Evolutionary conservation across 2,113 vertebrate species (phyloP), one percentile per base, ranked within the genome.

Genomic region (Chlorodrepanis virens): DNA sequence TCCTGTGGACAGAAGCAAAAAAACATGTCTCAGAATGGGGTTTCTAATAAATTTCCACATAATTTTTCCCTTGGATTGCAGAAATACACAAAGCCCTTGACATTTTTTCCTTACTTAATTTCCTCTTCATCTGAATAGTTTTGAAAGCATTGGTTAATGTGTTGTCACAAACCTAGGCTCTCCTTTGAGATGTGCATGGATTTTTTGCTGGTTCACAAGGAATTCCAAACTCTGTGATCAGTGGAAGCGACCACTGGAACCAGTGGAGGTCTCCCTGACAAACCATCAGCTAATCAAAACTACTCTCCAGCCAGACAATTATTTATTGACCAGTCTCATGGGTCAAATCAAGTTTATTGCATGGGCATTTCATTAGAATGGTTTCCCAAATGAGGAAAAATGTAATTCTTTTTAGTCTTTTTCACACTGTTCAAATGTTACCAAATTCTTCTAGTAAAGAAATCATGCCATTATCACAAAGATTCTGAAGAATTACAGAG

Each of bases 211-310:
- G 10, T 33, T 70, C 14, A 29, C 35, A 45, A 6, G 25, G 18
- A 79, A 57, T 61, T 91, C n/a, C 37, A 53, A 5, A 49, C 28
- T 60, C 42, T 53, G 16, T 14, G 8, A 35, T 72, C 22, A 33
- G 7, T 81, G 54, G 50, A 82, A 90, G 42, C 0, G 6, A 13
- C 25, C 24, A 16, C 29, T 54, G 39, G 16, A 90, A 68, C 6
- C 14, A 70, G 22, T 12, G 29, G 15, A 77, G 3, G 6, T 61
- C 21, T 2, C 5, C 2, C 18, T 1, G 1, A 69, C 11, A 35
- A 78, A 65, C 4, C 4, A 59, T 14, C 33, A 67, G 14, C 11
- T 54, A 47, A 53, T 29, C 39, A 78, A 67, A 94, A 45, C 8
- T 49, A 9, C 9, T 65, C 5, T 71, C 39, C 10, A 82, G 39